These are phyloP conservation scores for Gavialis gangeticus DNA, from an alignment of 2,113 vertebrate species.

Conservation along the genomic window DNA sequence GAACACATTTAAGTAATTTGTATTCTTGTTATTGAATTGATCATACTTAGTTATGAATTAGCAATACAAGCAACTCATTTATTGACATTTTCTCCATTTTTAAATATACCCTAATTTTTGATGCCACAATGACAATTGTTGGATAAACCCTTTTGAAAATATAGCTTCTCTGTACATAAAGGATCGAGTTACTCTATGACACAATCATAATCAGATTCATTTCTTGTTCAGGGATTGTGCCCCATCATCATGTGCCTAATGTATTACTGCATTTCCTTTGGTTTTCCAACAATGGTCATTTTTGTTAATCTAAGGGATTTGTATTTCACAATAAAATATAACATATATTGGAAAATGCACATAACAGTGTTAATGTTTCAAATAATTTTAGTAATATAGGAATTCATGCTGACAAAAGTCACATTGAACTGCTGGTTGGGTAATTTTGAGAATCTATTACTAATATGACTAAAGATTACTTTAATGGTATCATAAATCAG, in stretches of 20 bases:
- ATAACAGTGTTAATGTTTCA: slow-evolving; percentile 69
- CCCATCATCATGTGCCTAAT: background rate
- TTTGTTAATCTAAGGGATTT: slow-evolving; percentile 24
- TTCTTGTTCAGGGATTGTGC: background rate
- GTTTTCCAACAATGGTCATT: slow-evolving; percentile 4
- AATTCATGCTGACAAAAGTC: slow-evolving; percentile 75
- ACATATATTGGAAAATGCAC: slow-evolving; percentile 61
- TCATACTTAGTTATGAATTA: background rate
- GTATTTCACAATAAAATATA: slow-evolving; percentile 13
- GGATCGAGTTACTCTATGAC: background rate
- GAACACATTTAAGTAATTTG: background rate
- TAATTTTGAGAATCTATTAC: slow-evolving; percentile 73
- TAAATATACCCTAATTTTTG: background rate
- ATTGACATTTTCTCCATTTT: background rate
- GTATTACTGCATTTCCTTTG: slow-evolving; percentile 10
- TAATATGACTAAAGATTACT: slow-evolving; percentile 74
- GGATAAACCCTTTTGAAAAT: background rate
- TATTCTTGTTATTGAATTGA: background rate
- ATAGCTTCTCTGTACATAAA: background rate
- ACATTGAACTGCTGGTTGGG: slow-evolving; percentile 57
- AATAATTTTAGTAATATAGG: slow-evolving; percentile 61
- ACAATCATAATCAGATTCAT: background rate
- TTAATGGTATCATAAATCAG: slow-evolving; percentile 74
- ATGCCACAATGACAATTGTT: background rate
- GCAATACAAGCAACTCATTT: background rate